These are phyloP conservation scores for Hestina assimilis DNA, from an alignment of 1,140 invertebrate genomes.

Conservation along the genomic window DNA sequence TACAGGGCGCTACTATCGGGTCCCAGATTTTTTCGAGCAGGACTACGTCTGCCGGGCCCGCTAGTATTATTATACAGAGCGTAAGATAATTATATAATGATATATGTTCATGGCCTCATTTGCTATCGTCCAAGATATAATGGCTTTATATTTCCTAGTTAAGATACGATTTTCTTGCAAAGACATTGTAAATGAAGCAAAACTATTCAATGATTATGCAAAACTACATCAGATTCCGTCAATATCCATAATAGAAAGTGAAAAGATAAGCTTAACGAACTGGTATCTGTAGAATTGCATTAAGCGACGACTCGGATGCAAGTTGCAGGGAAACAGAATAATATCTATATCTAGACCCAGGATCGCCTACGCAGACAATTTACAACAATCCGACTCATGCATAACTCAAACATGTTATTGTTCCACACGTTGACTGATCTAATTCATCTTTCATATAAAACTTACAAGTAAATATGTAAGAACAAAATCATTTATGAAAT, in stretches of 20 bases:
- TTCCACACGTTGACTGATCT: conserved; percentile 44
- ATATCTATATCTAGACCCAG: conserved; percentile 33
- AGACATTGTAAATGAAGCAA: not conserved
- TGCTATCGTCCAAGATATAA: no score
- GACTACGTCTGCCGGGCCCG: no score
- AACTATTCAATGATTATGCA: conserved; percentile 14
- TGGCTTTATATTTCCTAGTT: conserved; percentile 3
- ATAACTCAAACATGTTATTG: conserved; percentile 60
- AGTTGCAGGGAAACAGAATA: conserved; percentile 36
- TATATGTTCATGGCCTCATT: no score
- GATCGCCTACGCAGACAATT: conserved; percentile 54
- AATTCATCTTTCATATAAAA: conserved; percentile 59
- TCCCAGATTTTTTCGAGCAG: no score
- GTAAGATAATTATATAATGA: no score
- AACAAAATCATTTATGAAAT: conserved; percentile 13
- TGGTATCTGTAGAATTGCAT: conserved; percentile 27
- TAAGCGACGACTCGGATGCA: conserved; percentile 31
- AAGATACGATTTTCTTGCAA: not conserved
- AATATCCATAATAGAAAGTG: conserved; percentile 33
- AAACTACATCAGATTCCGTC: conserved; percentile 23
- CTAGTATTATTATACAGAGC: no score
- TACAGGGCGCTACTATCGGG: no score
- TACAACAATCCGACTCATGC: conserved; percentile 43
- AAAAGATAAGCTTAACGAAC: conserved; percentile 31
- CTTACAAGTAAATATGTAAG: conserved; percentile 19